Conservation (phyloP, 2,888 invertebrate species). For the Herminia tarsipennalis region DNA sequence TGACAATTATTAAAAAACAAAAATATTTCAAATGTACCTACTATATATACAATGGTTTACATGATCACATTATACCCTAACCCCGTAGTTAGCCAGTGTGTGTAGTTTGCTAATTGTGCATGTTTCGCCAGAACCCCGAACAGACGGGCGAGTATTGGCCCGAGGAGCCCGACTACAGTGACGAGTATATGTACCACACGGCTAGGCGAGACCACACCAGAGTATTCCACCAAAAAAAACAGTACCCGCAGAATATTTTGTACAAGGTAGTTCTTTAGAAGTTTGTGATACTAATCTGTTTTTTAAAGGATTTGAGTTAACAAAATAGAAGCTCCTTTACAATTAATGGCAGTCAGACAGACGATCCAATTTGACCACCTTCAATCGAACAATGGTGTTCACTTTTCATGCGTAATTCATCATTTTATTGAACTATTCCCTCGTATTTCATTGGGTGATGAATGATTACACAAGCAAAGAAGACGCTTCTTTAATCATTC, state of each 20-base stretch:
- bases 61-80: constrained; percentile 19
- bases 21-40: too few species aligned
- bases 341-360: too few species aligned
- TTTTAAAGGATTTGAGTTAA: constrained; percentile 3
- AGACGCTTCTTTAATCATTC: too few species aligned
- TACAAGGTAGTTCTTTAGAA: constrained; percentile 74
- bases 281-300: constrained; percentile 33
- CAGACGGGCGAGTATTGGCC: constrained; percentile 74
- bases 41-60: neutral
- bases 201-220: constrained; percentile 78
- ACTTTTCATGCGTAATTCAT: too few species aligned
- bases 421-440: too few species aligned
- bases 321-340: too few species aligned
- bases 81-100: constrained; percentile 52
- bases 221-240: constrained; percentile 82
- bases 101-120: constrained; percentile 73
- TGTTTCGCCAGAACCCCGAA: constrained; percentile 71
- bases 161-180: constrained; percentile 79
- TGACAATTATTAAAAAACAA: too few species aligned
- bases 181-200: constrained; percentile 84
- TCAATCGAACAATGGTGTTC: too few species aligned
- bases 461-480: too few species aligned
- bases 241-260: constrained; percentile 82
- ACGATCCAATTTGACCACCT: too few species aligned
- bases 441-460: too few species aligned